Evolutionary conservation across 92 coral and sea anemone species (phyloP), one percentile per base, ranked within the genome.

Genomic region (Chrysogorgia sp.): DNA sequence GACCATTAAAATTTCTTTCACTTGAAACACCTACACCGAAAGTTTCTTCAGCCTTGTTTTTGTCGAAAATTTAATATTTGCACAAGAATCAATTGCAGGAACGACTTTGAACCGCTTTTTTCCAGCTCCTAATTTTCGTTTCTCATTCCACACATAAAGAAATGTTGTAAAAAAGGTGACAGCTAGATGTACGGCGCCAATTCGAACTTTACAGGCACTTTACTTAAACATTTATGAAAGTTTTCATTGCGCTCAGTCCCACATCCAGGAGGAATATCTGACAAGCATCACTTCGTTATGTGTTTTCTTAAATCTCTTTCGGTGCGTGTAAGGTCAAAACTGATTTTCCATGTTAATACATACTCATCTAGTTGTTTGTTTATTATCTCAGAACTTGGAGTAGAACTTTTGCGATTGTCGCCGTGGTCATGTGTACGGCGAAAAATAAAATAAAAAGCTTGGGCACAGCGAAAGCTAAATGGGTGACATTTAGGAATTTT

Each of bases 341-440:
- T 23, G 59, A 21, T 48, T 47, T 69, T 69, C 76, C 76, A 69
- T n/a, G 57, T 69, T 3, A 24, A 24, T 19, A 59, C 22, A 26
- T 58, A 76, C 25, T 32, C 17, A 29, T 60, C 68, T n/a, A 76
- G 14, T 33, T 76, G 71, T 76, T 76, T 60, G 52, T 76, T 52
- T 22, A 76, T 58, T 40, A 23, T 26, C 58, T 59, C 58, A 3
- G 81, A 57, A 22, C 35, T 50, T 2, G 81, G 81, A 59, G 81
- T 76, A 23, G 25, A 20, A 28, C 23, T 33, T 25, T 59, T 58
- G 23, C 81, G 81, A 40, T 40, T 76, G n/a, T 76, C 68, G 10
- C 77, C 84, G 29, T 61, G 65, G 57, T 80, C 84, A 25, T 68
- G 22, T 41, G 70, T 43, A 37, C 33, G 52, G 5, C 83, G 60